A percentile compares a stretch with the other conserved stretches of the same genome.
These are phyloP conservation scores for Uropsilus gracilis DNA, from an alignment of 2,113 vertebrate genomes.

Conservation along the genomic window DNA sequence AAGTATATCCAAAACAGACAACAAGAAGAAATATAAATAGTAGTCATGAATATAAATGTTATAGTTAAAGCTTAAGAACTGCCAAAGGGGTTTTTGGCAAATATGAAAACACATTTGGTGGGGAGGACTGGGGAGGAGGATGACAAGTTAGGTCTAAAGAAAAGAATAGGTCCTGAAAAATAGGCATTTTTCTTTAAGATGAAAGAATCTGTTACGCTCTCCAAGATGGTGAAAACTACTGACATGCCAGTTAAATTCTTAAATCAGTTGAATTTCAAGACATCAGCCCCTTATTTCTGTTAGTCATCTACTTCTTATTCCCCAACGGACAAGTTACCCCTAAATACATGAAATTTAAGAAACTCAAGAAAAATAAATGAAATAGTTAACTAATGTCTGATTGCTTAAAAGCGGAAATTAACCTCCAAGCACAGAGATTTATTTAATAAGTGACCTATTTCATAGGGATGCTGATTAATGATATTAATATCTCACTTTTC, in stretches of 20 bases:
- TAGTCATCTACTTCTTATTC: background rate
- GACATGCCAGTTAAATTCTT: background rate
- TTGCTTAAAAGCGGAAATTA: conserved; percentile 10
- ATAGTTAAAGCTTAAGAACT: background rate
- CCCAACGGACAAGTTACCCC: background rate
- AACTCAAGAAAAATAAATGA: background rate
- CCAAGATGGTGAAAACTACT: background rate
- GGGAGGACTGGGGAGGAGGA: accelerated
- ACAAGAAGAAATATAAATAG: background rate
- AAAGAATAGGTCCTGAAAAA: background rate
- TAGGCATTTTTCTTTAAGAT: background rate
- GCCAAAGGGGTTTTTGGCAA: background rate
- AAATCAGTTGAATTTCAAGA: background rate
- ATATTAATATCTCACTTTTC: background rate
- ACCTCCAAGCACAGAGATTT: background rate
- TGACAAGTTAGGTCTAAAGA: background rate
- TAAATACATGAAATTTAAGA: background rate
- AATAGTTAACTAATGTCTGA: background rate
- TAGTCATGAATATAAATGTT: background rate
- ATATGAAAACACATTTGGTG: background rate
- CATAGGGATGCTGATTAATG: background rate
- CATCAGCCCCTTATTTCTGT: background rate
- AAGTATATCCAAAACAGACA: background rate
- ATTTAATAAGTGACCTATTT: background rate
- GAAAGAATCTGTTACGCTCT: background rate